Evolutionary conservation across 2,888 invertebrate species (phyloP), one percentile per base, ranked within the genome.

Genomic region (Galerucella calmariensis): DNA sequence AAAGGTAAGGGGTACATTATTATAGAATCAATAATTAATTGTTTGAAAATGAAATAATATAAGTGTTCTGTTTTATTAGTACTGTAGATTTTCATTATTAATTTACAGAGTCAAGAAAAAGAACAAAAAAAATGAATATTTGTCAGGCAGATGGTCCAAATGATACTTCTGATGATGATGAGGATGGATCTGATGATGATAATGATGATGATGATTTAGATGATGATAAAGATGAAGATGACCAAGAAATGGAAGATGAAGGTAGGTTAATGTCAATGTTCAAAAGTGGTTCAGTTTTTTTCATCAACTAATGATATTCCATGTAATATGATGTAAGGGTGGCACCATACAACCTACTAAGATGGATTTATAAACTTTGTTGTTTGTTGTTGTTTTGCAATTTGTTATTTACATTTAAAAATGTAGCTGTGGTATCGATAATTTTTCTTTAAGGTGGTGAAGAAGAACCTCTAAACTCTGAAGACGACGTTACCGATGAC

Each of bases 401-500:
- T 20, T 20, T 20, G 20, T 20, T 20, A 20, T 20, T 20, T 20
- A 35, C 35, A 8, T 41, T 41, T 9, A 71, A 63, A 20, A 63
- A 56, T 58, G 27, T 65, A 9, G 41, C n/a, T 35, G 14, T 16
- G 5, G 20, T 16, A 67, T 16, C 48, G 16, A 20, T 12, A 9
- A 44, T 46, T 62, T 14, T 27, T 24, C n/a, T 69, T 67, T 12
- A 35, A 77, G 76, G 84, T 27, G 83, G 82, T 14, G 87, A 87
- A 80, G 87, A 98, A 90, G 98, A 98, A 85, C 98, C 98, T 0
- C 89, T 99, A 0, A 98, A 98, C 88, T 97, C 97, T 6, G 97
- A 94, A 83, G 99, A 99, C 88, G 98, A 99, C 89, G 97, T 98
- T 8, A 98, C 98, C 67, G 98, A 98, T 86, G 98, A 98, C 84